Evolutionary conservation across 2,797 vertebrate genomes (phyloP), one percentile per base, ranked within the genome.

Genomic region (Zalophus californianus): DNA sequence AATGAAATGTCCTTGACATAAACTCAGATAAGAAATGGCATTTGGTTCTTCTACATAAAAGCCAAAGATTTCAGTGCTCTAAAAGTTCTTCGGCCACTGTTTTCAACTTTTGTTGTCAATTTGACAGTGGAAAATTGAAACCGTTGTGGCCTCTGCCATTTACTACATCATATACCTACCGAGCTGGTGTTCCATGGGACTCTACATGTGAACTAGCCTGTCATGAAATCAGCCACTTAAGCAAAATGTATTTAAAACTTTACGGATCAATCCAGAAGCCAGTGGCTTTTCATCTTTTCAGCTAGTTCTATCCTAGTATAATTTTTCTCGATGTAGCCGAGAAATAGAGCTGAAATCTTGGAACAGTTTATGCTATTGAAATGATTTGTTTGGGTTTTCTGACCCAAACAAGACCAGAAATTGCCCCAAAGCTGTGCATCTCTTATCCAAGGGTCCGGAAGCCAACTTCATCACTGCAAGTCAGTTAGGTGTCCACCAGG

Each of bases 1-100:
- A 93, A 86, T 82, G 72, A 97, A 86, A 87, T n/a, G n/a, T 8
- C 56, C 88, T 96, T 70, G 29, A 89, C 27, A 92, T 84, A 78
- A 91, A 86, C 32, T 32, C 50, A 93, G 35, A 90, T 85, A 18
- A 96, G 95, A 89, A 84, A 80, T 73, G 18, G 35, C 44, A 92
- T 97, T 62, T 96, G 56, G 29, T 92, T 89, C 75, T 54, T 86
- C 3, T 64, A 64, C 58, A 75, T 83, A 91, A 96, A 96, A 60
- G 20, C 75, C 90, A 79, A 90, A 94, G 86, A 68, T 8, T 32
- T 29, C 10, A 92, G 54, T 50, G 91, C 60, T 0, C 1, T 77
- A 27, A 58, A 97, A 21, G 12, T 82, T 82, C 94, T 21, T 12
- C 12, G 0, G 0, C 88, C 91, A 35, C 48, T 96, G 15, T 98